These are phyloP conservation scores for Meriones unguiculatus DNA, from an alignment of 2,113 vertebrate species.

Conservation along the genomic window DNA sequence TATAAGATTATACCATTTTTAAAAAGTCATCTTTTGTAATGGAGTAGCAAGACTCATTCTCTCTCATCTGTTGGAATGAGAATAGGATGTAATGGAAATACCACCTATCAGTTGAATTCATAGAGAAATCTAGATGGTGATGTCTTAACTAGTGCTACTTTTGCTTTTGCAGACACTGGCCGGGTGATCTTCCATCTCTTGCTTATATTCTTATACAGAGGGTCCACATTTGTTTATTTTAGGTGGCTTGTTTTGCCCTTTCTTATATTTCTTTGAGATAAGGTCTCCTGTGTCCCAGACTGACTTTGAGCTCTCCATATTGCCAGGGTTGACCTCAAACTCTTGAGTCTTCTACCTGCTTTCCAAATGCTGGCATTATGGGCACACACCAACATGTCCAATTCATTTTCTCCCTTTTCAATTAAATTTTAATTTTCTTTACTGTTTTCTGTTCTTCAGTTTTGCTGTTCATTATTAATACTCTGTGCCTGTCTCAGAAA, in stretches of 20 bases:
- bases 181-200: neutral
- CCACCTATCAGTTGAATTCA: neutral
- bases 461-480: neutral
- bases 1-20: neutral
- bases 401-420: neutral
- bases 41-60: neutral
- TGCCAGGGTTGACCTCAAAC: neutral
- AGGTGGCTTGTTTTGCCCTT: neutral
- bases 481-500: neutral
- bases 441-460: neutral
- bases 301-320: neutral
- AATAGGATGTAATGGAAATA: neutral
- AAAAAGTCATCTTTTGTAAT: constrained; percentile 54
- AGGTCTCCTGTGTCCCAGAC: neutral
- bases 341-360: neutral
- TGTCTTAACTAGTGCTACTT: constrained; percentile 9
- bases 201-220: neutral
- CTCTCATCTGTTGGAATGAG: neutral
- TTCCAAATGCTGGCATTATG: neutral
- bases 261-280: neutral
- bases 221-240: constrained; percentile 28
- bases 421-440: constrained; percentile 24
- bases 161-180: neutral
- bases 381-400: neutral
- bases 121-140: neutral